These are phyloP conservation scores for Arge pagana DNA, from an alignment of 2,888 invertebrate species.

Conservation along the genomic window DNA sequence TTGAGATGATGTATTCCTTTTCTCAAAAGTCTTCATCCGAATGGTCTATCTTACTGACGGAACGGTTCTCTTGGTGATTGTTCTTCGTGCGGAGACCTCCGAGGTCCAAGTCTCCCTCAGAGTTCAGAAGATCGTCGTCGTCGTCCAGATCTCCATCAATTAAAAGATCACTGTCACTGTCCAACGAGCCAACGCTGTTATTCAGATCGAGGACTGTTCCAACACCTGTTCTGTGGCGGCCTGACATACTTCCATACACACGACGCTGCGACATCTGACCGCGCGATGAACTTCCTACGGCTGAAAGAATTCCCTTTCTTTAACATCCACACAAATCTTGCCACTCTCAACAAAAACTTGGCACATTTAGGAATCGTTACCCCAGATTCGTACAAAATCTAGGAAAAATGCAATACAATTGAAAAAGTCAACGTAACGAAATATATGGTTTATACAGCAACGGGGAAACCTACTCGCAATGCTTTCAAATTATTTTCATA, in stretches of 20 bases:
- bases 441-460: too few species aligned
- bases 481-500: too few species aligned
- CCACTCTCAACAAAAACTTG: too few species aligned
- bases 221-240: constrained; percentile 41
- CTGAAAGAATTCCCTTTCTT: too few species aligned
- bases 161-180: constrained; percentile 61
- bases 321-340: too few species aligned
- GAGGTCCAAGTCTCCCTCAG: constrained; percentile 41
- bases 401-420: too few species aligned
- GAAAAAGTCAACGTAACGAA: too few species aligned
- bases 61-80: constrained; percentile 46
- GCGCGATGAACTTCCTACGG: constrained; percentile 6
- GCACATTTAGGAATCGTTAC: too few species aligned
- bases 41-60: constrained; percentile 51
- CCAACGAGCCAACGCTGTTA: constrained; percentile 50
- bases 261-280: constrained; percentile 53
- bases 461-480: too few species aligned
- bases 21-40: constrained; percentile 54
- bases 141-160: constrained; percentile 67
- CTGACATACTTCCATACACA: constrained; percentile 66
- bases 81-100: constrained; percentile 44
- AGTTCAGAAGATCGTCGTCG: constrained; percentile 60
- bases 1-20: not conserved
- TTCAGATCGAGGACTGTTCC: constrained; percentile 48
- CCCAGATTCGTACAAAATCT: too few species aligned